These are phyloP conservation scores for Enteromius anoplus DNA, from an alignment of 2,797 vertebrate genomes.

Conservation along the genomic window DNA sequence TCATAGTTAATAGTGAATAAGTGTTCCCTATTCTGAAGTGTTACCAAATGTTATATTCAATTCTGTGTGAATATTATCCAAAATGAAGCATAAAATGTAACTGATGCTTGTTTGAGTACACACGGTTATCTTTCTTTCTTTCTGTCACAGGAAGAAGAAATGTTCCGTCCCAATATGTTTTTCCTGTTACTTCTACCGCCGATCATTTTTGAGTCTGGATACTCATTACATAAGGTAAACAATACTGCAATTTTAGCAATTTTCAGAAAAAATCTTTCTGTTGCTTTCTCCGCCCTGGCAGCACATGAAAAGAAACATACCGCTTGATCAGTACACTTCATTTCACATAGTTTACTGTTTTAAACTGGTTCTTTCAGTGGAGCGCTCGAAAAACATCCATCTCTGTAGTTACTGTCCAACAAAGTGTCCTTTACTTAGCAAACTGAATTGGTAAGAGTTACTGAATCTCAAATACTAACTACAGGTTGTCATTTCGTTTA, in stretches of 20 bases:
- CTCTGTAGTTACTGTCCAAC: background rate
- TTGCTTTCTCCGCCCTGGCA: background rate
- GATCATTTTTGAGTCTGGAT: slow-evolving; percentile 99
- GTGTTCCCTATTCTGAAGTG: too few relatives aligned
- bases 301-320: background rate
- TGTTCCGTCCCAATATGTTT: slow-evolving; percentile 99
- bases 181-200: slow-evolving; percentile 96
- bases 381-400: background rate
- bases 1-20: too few relatives aligned
- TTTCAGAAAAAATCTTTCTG: background rate
- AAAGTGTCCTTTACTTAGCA: background rate
- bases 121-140: background rate
- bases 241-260: background rate
- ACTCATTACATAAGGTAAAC: slow-evolving; percentile 95
- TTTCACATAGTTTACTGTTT: background rate
- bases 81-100: background rate
- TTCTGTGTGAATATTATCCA: background rate
- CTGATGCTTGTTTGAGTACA: background rate
- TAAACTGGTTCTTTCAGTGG: background rate
- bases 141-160: slow-evolving; percentile 91
- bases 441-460: background rate
- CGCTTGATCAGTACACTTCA: background rate
- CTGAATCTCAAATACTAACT: background rate
- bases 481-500: background rate
- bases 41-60: too few relatives aligned